Evolutionary conservation across 1,140 invertebrate species (phyloP), one percentile per base, ranked within the genome.

Genomic region (Papilio polyxenes): DNA sequence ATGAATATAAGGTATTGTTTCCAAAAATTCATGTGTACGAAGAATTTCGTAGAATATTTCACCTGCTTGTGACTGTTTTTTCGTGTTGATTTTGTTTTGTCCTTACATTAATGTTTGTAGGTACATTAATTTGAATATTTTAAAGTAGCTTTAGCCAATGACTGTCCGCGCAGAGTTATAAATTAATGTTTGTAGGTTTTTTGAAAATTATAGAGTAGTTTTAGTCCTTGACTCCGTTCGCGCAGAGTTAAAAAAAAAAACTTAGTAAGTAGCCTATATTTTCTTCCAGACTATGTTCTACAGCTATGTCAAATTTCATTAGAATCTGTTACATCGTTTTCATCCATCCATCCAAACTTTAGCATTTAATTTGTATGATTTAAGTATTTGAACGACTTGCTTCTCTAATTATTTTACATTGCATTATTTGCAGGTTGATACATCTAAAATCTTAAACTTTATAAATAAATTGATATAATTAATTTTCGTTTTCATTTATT

Each of bases 1-100:
- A 31, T 78, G 78, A 81, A 17, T 92, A 91, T 86, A 87, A 87
- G 88, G 92, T 93, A 85, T 40, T 37, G n/a, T 83, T 82, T 75
- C 69, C 48, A 74, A 17, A 23, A 10, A 48, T 75, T 20, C 9
- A 75, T 75, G 9, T 2, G 17, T 75, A 23, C 13, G 40, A 37
- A 72, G 23, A 72, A 17, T 72, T 72, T 40, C 65, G 0, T 72
- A 40, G 65, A 72, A 72, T 72, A 1, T 37, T 15, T 72, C 37
- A 37, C 65, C 3, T 37, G 3, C 15, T 72, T 37, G 65, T 69
- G 62, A 51, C 44, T 53, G 13, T 15, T 20, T n/a, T 77, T 15
- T 77, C n/a, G 15, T 23, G 17, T 75, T 75, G 44, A 8, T 5
- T 48, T 75, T 72, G 23, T 40, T 69, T 37, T 13, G 62, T 13